Conservation (phyloP, 2,113 vertebrate species). For the Uria aalge region DNA sequence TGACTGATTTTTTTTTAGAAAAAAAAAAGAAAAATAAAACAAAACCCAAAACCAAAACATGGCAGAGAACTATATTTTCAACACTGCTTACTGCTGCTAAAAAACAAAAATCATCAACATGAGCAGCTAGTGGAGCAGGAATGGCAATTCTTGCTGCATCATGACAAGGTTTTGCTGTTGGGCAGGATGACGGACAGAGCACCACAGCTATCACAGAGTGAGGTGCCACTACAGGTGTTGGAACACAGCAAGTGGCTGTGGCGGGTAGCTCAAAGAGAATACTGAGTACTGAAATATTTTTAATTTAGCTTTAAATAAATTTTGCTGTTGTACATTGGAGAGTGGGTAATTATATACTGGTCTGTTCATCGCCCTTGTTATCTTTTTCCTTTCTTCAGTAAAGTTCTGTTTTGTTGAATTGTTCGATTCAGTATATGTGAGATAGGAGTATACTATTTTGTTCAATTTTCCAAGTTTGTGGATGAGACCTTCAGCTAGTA, state of each 20-base stretch:
- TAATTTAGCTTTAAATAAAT: background rate
- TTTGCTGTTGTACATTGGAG: background rate
- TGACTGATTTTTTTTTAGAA: background rate
- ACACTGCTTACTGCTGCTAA: background rate
- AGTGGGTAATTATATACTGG: background rate
- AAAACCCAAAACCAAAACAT: background rate
- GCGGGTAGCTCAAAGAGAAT: background rate
- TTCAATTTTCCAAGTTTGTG: background rate
- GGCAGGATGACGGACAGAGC: background rate
- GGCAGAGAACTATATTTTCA: background rate
- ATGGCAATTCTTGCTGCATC: fast-evolving
- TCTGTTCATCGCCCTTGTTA: background rate
- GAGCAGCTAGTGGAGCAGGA: background rate
- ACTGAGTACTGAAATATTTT: background rate
- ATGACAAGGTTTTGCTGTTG: background rate
- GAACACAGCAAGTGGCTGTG: background rate
- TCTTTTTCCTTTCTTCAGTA: background rate
- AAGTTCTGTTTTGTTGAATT: background rate
- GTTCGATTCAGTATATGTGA: background rate
- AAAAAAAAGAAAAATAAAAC: background rate
- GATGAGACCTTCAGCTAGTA: background rate
- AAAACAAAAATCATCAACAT: background rate
- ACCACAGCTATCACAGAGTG: background rate
- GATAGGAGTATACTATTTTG: background rate
- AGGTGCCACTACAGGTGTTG: background rate